Evolutionary conservation across 2,797 vertebrate genomes (phyloP), one percentile per base, ranked within the genome.

Genomic region (Poeciliopsis presidionis): DNA sequence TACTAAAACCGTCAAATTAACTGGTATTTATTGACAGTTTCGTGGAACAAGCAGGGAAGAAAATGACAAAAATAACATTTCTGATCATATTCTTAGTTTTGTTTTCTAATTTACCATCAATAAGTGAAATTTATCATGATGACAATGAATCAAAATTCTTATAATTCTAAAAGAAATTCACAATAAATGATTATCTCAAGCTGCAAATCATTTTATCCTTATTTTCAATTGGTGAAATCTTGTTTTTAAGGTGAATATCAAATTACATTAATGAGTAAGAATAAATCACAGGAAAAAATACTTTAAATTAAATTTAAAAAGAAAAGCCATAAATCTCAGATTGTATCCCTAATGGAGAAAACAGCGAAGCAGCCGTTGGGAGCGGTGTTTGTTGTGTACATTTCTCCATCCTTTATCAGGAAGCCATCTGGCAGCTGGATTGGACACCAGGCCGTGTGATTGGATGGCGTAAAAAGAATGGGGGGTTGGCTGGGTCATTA

Each of bases 371-470:
- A 57, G 77, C 76, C 36, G 47, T 74, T 67, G 63, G 74, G 79
- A 72, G 14, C 46, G 67, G 71, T 75, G 81, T 85, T 78, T 80
- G 36, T 79, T 88, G 76, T 79, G 83, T 86, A 88, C 90, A 81
- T 90, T 86, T 84, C 89, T 87, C 45, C 33, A 20, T 87, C 81
- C 88, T 92, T 94, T 92, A 94, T 93, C 92, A 93, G 88, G 93
- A 88, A 88, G 91, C 95, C 95, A 96, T 96, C 95, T 96, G 95
- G 92, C 86, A 89, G 84, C 84, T 87, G 89, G 83, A 85, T 89
- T 84, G 90, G 84, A 88, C 88, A 91, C 89, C 83, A 75, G 85
- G 88, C 59, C 88, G 83, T 78, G 74, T 81, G 93, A 94, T 93
- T 94, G 94, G 91, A 88, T 67, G 84, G 88, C 79, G 90, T 91